Evolutionary conservation across 2,888 invertebrate species (phyloP).

Genomic region (Cephus runcator): DNA sequence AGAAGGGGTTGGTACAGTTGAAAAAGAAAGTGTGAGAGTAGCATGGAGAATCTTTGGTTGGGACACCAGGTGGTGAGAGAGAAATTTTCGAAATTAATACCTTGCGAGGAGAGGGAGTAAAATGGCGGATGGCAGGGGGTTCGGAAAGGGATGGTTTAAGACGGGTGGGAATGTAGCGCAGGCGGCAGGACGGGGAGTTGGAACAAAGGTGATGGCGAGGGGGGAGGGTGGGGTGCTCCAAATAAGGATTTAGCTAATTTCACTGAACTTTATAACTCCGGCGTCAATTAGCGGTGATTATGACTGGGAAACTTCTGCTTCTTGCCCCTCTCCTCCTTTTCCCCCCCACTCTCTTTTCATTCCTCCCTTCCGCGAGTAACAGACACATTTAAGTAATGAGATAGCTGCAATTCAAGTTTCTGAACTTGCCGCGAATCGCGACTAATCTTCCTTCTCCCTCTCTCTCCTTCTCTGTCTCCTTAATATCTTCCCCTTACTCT

Average conservation of each 20-base stretch:
- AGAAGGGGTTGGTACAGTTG: not conserved
- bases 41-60: not conserved
- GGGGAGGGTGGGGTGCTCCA: not conserved
- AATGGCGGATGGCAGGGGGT: not conserved
- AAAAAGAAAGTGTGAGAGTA: not conserved
- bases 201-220: not conserved
- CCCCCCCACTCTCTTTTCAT: not conserved
- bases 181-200: not conserved
- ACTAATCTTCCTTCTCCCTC: conserved; percentile 18
- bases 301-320: conserved; percentile 56
- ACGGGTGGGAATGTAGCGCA: not conserved
- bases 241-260: conserved; percentile 58
- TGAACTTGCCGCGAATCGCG: conserved; percentile 46
- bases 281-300: conserved; percentile 61
- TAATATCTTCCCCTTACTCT: conserved; percentile 3
- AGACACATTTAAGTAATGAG: conserved; percentile 57
- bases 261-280: conserved; percentile 56
- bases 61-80: not conserved
- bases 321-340: conserved; percentile 37
- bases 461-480: conserved; percentile 2
- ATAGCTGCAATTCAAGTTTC: conserved; percentile 54
- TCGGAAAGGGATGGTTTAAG: not conserved
- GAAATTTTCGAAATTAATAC: not conserved
- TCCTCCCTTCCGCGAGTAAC: conserved; percentile 32
- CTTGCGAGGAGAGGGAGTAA: not conserved